Percentiles rank a stretch among this genome's conserved stretches.
Evolutionary conservation across 2,113 vertebrate species (phyloP).

Genomic region (Henicopernis longicauda): DNA sequence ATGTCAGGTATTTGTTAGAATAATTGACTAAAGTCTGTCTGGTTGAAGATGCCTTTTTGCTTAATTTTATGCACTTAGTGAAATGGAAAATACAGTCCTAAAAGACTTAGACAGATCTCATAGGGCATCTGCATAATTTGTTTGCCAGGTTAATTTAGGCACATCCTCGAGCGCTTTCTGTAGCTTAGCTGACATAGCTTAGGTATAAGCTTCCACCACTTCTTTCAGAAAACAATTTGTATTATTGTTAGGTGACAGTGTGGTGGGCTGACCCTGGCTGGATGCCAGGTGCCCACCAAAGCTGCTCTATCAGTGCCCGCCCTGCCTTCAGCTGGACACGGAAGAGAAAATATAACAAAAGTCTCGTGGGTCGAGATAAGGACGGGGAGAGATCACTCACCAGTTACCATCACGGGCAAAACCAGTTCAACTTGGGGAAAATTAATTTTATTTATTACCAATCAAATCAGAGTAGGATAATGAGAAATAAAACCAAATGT

Average conservation of each 20-base stretch:
- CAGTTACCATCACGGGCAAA: no score
- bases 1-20: constrained; percentile 41
- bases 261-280: no score
- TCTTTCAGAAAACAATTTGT: background rate
- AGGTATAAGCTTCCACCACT: background rate
- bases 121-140: background rate
- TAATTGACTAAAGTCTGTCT: constrained; percentile 28
- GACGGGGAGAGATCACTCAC: no score
- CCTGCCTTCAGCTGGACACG: no score
- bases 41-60: background rate
- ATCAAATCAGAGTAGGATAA: no score
- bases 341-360: no score
- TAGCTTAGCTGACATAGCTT: background rate
- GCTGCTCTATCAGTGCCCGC: no score
- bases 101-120: background rate
- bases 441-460: no score
- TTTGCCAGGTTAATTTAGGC: background rate
- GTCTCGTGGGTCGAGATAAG: no score
- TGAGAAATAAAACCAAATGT: no score
- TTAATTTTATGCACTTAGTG: background rate
- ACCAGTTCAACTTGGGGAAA: no score
- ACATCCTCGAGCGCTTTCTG: background rate
- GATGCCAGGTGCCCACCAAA: no score
- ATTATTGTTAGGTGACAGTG: background rate
- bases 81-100: background rate